phyloP scores from a whole-genome alignment of 37 sponge, comb jelly and placozoan species.

The Cladorhizidae sp. region DNA sequence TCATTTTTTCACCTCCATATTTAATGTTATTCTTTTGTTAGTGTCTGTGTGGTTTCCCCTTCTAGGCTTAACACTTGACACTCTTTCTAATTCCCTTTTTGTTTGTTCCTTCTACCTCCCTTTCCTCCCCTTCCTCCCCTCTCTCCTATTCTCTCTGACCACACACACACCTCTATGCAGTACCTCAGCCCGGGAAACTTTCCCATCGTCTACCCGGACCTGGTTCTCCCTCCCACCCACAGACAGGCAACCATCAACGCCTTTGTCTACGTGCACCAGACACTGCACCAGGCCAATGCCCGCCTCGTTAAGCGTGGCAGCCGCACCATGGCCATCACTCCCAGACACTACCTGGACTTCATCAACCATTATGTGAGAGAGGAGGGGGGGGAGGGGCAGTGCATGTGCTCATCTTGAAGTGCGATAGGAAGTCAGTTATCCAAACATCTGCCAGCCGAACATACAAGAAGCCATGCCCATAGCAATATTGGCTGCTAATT shows the following conservation, averaged over 20 bases:
- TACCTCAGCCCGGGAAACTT: constrained; percentile 78
- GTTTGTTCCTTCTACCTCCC: too few relatives aligned
- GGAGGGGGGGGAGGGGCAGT: constrained; percentile 78
- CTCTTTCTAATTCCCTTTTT: neutral
- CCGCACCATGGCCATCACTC: constrained; percentile 83
- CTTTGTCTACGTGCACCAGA: constrained; percentile 91
- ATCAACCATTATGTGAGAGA: constrained; percentile 85
- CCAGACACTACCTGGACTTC: constrained; percentile 94
- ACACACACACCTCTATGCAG: constrained; percentile 22
- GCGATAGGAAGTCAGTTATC: constrained; percentile 85
- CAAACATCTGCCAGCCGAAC: too few relatives aligned
- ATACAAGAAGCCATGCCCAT: too few relatives aligned
- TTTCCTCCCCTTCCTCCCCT: neutral
- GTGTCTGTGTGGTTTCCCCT: too few relatives aligned
- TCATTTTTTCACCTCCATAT: too few relatives aligned
- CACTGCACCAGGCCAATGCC: constrained; percentile 86
- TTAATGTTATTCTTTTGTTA: too few relatives aligned
- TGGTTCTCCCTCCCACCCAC: constrained; percentile 77
- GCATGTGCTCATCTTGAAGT: constrained; percentile 94
- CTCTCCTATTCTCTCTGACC: neutral
- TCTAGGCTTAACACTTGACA: too few relatives aligned
- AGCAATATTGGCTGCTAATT: too few relatives aligned
- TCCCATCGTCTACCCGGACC: constrained; percentile 33
- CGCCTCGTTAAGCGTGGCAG: constrained; percentile 86
- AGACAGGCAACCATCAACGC: constrained; percentile 87